A percentile compares a stretch with the other conserved stretches of the same genome.
These are phyloP conservation scores for Nymphicus hollandicus DNA, from an alignment of 2,113 vertebrate genomes.

Conservation along the genomic window DNA sequence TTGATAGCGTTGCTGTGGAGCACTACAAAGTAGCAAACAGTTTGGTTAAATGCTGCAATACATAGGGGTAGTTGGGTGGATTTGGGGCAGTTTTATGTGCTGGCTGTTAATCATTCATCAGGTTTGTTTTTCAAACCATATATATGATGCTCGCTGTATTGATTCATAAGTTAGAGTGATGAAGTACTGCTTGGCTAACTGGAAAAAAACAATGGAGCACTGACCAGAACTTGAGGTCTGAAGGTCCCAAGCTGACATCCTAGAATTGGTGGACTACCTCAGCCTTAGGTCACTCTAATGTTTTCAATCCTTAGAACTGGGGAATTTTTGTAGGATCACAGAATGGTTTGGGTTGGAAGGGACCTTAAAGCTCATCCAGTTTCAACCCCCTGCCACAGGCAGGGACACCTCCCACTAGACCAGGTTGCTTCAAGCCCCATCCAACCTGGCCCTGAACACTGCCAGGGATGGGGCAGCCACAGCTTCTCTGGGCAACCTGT, in stretches of 20 bases:
- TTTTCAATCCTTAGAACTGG: not conserved
- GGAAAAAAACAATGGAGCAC: not conserved
- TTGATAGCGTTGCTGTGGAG: not conserved
- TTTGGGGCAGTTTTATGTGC: not conserved
- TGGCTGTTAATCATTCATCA: fast-evolving
- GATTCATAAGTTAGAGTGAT: not conserved
- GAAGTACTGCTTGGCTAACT: not conserved
- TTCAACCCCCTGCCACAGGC: not conserved
- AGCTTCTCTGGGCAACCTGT: not conserved
- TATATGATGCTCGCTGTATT: fast-evolving
- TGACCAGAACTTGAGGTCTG: not conserved
- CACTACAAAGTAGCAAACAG: fast-evolving
- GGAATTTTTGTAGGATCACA: not conserved
- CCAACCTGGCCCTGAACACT: not conserved
- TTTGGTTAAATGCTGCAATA: fast-evolving
- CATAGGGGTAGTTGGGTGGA: fast-evolving
- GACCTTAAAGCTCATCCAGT: not conserved
- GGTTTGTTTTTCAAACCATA: fast-evolving
- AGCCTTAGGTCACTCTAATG: not conserved
- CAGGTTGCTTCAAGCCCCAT: not conserved
- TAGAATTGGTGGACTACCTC: not conserved
- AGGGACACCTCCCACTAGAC: not conserved
- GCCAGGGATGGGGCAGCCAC: not conserved
- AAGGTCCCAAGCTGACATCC: not conserved
- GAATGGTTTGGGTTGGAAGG: not conserved